Evolutionary conservation across 2,888 invertebrate genomes (phyloP), one percentile per base, ranked within the genome.

Genomic region (Thalpophila matura): DNA sequence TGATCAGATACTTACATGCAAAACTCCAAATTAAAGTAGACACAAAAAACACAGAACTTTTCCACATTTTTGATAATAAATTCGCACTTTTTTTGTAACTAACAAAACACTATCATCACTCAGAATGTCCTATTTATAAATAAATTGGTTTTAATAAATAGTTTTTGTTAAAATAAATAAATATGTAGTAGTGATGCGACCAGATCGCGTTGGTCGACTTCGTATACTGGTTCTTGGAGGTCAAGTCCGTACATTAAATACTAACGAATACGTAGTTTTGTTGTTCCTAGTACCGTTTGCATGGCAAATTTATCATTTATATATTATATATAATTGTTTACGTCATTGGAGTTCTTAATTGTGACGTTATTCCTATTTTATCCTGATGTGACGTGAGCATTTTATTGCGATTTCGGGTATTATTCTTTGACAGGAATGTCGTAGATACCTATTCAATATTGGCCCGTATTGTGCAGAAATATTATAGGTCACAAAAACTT

Each of bases 161-260:
- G 18, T 61, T 26, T 37, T 60, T 45, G n/a, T 37, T 51, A 58
- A 45, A 58, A 50, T 63, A 65, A 66, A 74, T 62, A 60, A 50
- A 45, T 63, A 35, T 33, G 2, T 10, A 37, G 12, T 42, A 57
- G 45, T 69, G 63, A 60, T 67, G 68, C 73, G 78, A 71, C 75
- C 72, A 73, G 64, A 62, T 45, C 78, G 69, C 65, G 77, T 46
- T 78, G 85, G 86, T 80, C 78, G 77, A 79, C 84, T 84, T 77
- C 61, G 77, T 82, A 80, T 84, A 93, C 93, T 94, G 93, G 87
- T 84, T 86, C 82, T 84, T 87, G 86, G 89, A 93, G 93, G 94
- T 93, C 93, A 91, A 89, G 84, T 79, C 80, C 82, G 81, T 83
- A 79, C 84, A 76, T 88, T 89, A 87, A 85, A 86, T 90, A 91